These are phyloP conservation scores for Phyllotreta striolata DNA, from an alignment of 2,888 invertebrate species.

Conservation along the genomic window DNA sequence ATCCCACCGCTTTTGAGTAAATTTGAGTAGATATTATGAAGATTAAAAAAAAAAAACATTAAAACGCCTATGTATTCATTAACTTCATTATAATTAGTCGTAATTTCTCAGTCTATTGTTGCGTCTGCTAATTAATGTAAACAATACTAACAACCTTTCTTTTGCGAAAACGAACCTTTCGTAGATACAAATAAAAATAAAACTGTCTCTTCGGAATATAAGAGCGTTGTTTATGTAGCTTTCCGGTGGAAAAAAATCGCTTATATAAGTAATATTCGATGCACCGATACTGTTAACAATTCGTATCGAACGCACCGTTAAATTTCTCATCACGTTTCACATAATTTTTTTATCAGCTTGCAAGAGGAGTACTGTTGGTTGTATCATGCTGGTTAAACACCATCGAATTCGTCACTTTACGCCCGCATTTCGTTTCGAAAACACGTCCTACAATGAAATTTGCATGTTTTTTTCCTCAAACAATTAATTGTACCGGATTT, in stretches of 20 bases:
- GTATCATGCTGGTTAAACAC: slow-evolving; percentile 21
- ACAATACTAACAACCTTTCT: slow-evolving; percentile 20
- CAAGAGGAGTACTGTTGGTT: not conserved
- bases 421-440: slow-evolving; percentile 14
- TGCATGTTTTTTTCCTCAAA: too few species aligned
- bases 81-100: slow-evolving; percentile 18
- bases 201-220: not conserved
- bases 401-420: slow-evolving; percentile 24
- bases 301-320: slow-evolving; percentile 15
- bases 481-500: too few species aligned
- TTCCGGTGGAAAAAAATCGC: not conserved
- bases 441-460: too few species aligned
- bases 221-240: not conserved
- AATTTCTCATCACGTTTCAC: slow-evolving; percentile 19
- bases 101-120: slow-evolving; percentile 28
- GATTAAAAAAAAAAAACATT: too few species aligned
- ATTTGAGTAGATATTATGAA: too few species aligned
- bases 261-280: not conserved
- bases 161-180: slow-evolving; percentile 11
- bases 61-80: slow-evolving; percentile 18
- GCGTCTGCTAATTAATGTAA: slow-evolving; percentile 21
- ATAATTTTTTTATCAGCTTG: slow-evolving; percentile 6
- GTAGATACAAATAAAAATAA: not conserved
- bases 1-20: too few species aligned
- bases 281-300: too few species aligned